Conservation (phyloP, 1,140 invertebrate genomes). For the Brevipalpus yothersi region DNA sequence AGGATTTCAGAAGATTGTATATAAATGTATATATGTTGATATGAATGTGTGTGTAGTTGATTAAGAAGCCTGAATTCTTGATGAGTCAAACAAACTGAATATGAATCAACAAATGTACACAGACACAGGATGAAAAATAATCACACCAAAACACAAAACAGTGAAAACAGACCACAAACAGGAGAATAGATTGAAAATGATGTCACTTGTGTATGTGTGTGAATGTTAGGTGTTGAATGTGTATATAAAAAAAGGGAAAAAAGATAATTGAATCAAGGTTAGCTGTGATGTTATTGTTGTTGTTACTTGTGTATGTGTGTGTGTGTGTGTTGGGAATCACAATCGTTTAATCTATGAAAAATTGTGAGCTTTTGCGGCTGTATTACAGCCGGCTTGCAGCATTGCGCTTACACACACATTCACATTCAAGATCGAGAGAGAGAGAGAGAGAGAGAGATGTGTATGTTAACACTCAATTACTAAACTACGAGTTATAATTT, state of each 20-base stretch:
- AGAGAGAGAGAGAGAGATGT: neutral
- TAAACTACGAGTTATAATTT: no score
- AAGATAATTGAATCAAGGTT: neutral
- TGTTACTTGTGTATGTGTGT: no score
- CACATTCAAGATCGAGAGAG: neutral
- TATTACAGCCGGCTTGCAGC: neutral
- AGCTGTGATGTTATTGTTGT: neutral
- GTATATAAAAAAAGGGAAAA: neutral
- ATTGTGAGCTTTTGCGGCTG: no score
- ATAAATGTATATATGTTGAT: neutral
- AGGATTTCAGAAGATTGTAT: neutral
- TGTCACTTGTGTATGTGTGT: no score
- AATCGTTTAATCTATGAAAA: neutral
- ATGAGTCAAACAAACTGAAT: neutral
- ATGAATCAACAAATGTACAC: neutral
- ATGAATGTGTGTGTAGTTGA: neutral
- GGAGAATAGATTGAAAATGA: no score
- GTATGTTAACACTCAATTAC: no score
- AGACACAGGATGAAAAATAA: no score
- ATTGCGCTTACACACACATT: neutral
- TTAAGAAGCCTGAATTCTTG: neutral
- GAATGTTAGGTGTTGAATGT: no score
- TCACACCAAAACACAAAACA: no score
- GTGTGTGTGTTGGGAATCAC: neutral
- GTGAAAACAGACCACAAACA: no score